Base-by-base conservation (phyloP, 2,888 invertebrate genomes). In the Eupithecia inturbata region DNA sequence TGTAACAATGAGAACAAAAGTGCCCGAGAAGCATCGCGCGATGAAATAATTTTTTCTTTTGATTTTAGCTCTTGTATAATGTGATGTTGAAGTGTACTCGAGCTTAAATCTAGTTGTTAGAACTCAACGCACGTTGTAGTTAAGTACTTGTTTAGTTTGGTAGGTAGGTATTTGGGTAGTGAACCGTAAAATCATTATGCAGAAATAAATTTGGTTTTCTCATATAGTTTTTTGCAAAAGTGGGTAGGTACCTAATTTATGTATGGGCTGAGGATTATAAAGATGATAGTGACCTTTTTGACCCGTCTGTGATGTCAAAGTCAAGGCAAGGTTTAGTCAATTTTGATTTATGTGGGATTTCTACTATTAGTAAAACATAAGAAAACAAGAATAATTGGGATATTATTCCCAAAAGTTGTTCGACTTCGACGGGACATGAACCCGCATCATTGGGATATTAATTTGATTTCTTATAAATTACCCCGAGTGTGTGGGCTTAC, bases 121-220 rank as follows among this genome's bases (percentile, higher is more conserved):
- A 28, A 60, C 7, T 60, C 60, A 28, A 0, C 60, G 14, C 60
- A 60, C 60, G 60, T 28, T 28, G 5, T 16, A 28, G 14, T 53
- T 53, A 53, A 22, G 22, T 22, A 53, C 22, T 22, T 22, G 53
- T n/a, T n/a, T n/a, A n/a, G n/a, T n/a, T n/a, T n/a, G 19, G n/a
- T n/a, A n/a, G 49, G n/a, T n/a, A 0, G 49, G 49, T n/a, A n/a
- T n/a, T 49, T n/a, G 9, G n/a, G 49, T 49, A 49, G 49, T 45
- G 14, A 19, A 45, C 49, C 49, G n/a, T 45, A 1, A 49, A 49
- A 53, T 53, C 53, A 10, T 53, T 22, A 22, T 22, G 22, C 53
- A 53, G 53, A 53, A 22, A 53, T 53, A 22, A 53, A 53, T 53
- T 53, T 53, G 53, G 53, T 53, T 53, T 53, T 53, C 53, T 22